Percentiles rank a stretch among this genome's conserved stretches.
Evolutionary conservation across 2,113 vertebrate species (phyloP).

Genomic region (Varanus komodoensis): DNA sequence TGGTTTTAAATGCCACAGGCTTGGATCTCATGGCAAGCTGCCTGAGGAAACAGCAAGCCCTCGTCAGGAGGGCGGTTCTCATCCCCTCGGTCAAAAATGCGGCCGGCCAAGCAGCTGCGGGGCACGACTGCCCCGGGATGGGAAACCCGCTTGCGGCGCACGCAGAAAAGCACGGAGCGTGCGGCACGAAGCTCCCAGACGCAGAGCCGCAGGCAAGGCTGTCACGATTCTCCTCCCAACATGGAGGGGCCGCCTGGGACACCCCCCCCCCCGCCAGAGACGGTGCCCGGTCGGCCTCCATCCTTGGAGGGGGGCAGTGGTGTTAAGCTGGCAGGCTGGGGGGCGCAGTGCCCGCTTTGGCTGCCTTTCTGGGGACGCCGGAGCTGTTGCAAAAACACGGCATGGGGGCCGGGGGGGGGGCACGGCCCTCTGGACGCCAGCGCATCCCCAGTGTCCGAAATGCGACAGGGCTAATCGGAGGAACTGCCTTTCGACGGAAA

Average conservation of each 20-base stretch:
- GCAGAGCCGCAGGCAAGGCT: no score
- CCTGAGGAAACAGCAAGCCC: no score
- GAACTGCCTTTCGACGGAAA: background rate
- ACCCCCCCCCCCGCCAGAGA: background rate
- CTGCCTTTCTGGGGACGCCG: background rate
- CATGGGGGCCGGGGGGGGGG: slow-evolving; percentile 3
- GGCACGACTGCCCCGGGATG: no score
- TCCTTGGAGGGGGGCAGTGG: background rate
- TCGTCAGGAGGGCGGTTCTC: background rate
- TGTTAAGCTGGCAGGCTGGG: background rate
- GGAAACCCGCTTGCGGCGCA: no score
- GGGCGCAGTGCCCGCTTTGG: background rate
- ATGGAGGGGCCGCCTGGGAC: background rate
- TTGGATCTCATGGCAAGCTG: no score
- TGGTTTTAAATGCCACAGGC: no score
- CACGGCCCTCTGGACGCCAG: no score
- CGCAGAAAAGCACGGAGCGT: no score
- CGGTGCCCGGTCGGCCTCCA: background rate
- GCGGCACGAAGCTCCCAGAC: no score
- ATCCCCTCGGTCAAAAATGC: background rate
- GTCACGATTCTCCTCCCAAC: no score
- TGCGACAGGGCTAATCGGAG: no score
- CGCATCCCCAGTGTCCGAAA: background rate
- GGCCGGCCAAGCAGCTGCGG: background rate
- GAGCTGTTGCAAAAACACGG: background rate